These are phyloP conservation scores for Endomychus coccineus DNA, from an alignment of 2,888 invertebrate species.

Conservation along the genomic window DNA sequence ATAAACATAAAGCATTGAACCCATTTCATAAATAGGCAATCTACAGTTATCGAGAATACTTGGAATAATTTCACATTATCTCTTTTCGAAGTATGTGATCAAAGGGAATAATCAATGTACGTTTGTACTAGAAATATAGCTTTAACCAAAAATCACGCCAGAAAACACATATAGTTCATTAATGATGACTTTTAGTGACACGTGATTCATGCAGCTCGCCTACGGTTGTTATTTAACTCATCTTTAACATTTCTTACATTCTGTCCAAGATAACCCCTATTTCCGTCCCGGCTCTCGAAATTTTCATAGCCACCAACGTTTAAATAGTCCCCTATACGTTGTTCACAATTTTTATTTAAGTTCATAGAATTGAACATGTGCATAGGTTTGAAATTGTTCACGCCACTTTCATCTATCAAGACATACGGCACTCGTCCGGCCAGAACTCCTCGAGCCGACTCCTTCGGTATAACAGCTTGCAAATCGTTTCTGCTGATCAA, in stretches of 20 bases:
- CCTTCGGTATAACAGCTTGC: conserved; percentile 70
- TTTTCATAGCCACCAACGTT: conserved; percentile 27
- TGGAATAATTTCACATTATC: no score
- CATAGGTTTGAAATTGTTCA: conserved; percentile 67
- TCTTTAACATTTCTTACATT: conserved; percentile 35
- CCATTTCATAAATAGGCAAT: no score
- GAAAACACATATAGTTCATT: no score
- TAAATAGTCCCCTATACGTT: conserved; percentile 33
- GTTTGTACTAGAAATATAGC: no score
- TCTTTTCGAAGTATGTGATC: no score
- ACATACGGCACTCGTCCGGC: conserved; percentile 70
- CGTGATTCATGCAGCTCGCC: conserved; percentile 33
- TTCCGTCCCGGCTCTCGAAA: conserved; percentile 23
- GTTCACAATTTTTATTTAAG: conserved; percentile 32
- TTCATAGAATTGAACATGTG: conserved; percentile 62
- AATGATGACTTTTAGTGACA: no score
- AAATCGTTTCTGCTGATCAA: conserved; percentile 66
- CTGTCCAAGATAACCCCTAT: conserved; percentile 27
- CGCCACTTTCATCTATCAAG: conserved; percentile 68
- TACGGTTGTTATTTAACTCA: conserved; percentile 27
- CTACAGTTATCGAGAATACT: no score
- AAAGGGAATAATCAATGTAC: no score
- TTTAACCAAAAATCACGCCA: no score
- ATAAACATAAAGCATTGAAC: no score
- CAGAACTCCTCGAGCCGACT: conserved; percentile 64